Evolutionary conservation across 2,888 invertebrate genomes (phyloP), one percentile per base, ranked within the genome.

Genomic region (Drosophila parthenogenetica): DNA sequence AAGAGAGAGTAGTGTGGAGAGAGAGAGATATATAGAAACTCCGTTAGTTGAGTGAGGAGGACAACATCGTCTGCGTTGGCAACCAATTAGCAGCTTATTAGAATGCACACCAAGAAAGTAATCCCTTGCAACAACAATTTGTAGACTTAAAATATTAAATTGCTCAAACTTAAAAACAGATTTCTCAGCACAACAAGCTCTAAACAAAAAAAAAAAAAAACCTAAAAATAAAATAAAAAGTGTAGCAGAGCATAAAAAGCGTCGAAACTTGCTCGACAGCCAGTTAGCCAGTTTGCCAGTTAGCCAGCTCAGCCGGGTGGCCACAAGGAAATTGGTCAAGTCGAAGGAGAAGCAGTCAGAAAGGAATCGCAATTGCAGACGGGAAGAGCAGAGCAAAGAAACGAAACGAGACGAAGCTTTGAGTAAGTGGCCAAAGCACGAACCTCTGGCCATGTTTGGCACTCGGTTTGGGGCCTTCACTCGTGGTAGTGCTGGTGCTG

Each of bases 131-230:
- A 71, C 84, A 85, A 82, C 86, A 86, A 77, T 84, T 85, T 82
- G 85, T 86, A 68, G 86, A 86, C 84, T 85, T 82, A 85, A 85
- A 85, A 85, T 85, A 85, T 85, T 85, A 85, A 84, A 85, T 85
- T 86, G 85, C 85, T 82, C 59, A 86, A 85, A 86, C 85, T 85
- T 85, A 77, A 84, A 85, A 83, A 85, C 83, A 85, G 86, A 85
- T 83, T 86, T 83, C 81, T 83, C 83, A 78, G 81, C 83, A 55
- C 32, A 45, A 14, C 14, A 62, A 40, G 55, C 55, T 29, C 25
- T 29, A 29, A 46, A 16, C 49, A 69, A 29, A 69, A 67, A n/a
- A 53, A 58, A 37, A 37, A 14, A 22, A 22, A 22, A 32, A 58
- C 25, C 43, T 49, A 53, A 46, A 14, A 22, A 22, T 37, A 32